Base-by-base conservation (phyloP, 2,113 vertebrate genomes). In the Eublepharis macularius region DNA sequence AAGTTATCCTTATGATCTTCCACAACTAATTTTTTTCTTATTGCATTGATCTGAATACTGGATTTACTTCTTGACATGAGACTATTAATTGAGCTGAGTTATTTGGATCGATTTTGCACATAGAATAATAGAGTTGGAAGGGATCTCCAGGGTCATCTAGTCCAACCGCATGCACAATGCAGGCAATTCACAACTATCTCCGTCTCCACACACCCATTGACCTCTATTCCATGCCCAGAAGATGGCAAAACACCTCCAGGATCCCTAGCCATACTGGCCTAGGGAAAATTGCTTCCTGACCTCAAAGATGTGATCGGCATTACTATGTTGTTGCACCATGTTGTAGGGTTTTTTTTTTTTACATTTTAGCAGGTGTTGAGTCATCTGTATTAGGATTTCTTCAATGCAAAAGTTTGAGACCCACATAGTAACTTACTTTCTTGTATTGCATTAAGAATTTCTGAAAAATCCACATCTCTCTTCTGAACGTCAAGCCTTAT, bases 401-500 rank as follows among this genome's bases (percentile, higher is more conserved):
- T 87, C 34, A 1, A 0, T 60, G 86, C 80, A 43, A 60, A 8
- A 51, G 89, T 86, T 94, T 95, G 91, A 89, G 90, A 94, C 89
- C 83, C 70, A 87, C 93, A 90, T 72, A 90, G 77, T 85, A 91
- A 97, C 95, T 97, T 97, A 97, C 96, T 96, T 96, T 96, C 96
- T 96, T 97, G 95, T 91, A 97, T 96, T 95, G 96, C 96, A 96
- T 95, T 97, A 95, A 96, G 94, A 96, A 97, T 96, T 93, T 97
- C 96, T 96, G 96, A 96, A 96, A 97, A 97, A 92, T 97, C 96
- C 95, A 95, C 94, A 92, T 96, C 96, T 95, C 91, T 96, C 96
- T 95, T 97, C 95, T 92, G 92, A 79, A 86, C 92, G 21, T 95
- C 95, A 91, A 94, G 91, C 57, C 93, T 94, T 90, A 91, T 93